Evolutionary conservation across 2,888 invertebrate genomes (phyloP), one percentile per base, ranked within the genome.

Genomic region (Eurytoma californica): DNA sequence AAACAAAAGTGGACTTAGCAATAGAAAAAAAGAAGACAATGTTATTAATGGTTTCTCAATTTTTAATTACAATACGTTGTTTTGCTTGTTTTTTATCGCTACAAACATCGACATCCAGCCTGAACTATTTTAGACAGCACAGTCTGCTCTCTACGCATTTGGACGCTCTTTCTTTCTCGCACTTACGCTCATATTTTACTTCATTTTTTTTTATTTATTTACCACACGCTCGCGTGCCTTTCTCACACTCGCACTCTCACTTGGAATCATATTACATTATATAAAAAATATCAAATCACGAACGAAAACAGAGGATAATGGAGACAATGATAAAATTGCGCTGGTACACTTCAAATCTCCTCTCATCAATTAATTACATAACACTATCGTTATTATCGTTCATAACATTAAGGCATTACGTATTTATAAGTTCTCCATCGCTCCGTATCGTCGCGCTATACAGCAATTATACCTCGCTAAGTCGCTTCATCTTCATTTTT

Each of bases 71-170:
- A 89, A 87, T 88, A 89, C 86, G 87, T 84, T 88, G 87, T 87
- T 84, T 86, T 87, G 87, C 84, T 84, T 85, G 82, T 83, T 86
- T 83, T 86, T 88, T 88, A 89, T 88, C 84, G 86, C 89, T 89
- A 89, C 89, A 89, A 89, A 89, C 89, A 89, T 90, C 87, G 88
- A 90, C 88, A 88, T 88, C 87, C 89, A 89, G 88, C 89, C 88
- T 90, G 88, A 90, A 89, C 89, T 89, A 89, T 89, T 89, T 86
- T 87, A 88, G 86, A 88, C 87, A 88, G 89, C 87, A 80, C 77
- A 88, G 85, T 88, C 85, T 84, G 86, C 85, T 86, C 85, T 88
- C 87, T 86, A 87, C 86, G 86, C 84, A 83, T 82, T 84, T 79
- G 72, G 55, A 77, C 63, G 63, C 60, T 73, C 53, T 75, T 79